phyloP scores from a whole-genome alignment of 2,888 invertebrate genomes.

The Quadroppia sp. region DNA sequence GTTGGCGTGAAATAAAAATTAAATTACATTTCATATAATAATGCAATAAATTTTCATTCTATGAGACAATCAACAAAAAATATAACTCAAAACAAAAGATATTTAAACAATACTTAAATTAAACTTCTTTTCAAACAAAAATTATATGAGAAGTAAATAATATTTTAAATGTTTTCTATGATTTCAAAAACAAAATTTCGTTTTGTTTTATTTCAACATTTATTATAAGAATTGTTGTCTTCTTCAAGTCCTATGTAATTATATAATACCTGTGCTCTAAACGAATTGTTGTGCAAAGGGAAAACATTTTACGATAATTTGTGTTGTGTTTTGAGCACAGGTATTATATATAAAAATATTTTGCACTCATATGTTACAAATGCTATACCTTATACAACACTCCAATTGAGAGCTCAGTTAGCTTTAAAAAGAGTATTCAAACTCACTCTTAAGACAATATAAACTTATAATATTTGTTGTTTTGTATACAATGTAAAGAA shows the following conservation, averaged over 20 bases:
- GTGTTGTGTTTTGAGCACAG: not conserved
- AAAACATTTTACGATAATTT: slow-evolving; percentile 4
- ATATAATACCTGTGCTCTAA: slow-evolving; percentile 1
- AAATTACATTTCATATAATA: not conserved
- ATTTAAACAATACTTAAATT: not conserved
- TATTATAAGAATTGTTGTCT: not conserved
- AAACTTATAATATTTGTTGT: not conserved
- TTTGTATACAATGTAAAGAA: not conserved
- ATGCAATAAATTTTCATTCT: not conserved
- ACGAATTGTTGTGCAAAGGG: not conserved
- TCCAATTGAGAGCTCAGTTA: not conserved
- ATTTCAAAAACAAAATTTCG: not conserved
- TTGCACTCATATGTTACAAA: slow-evolving; percentile 35
- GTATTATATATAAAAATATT: not conserved
- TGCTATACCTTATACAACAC: not conserved
- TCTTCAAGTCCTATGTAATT: not conserved
- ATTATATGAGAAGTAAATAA: not conserved
- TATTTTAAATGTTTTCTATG: not conserved
- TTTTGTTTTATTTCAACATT: not conserved
- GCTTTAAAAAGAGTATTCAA: not conserved
- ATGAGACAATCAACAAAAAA: not conserved
- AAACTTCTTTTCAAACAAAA: not conserved
- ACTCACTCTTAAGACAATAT: not conserved
- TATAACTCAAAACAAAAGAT: not conserved
- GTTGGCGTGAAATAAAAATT: slow-evolving; percentile 19